phyloP scores from a whole-genome alignment of 1,140 invertebrate species.

The Stenopsyche tienmushanensis region DNA sequence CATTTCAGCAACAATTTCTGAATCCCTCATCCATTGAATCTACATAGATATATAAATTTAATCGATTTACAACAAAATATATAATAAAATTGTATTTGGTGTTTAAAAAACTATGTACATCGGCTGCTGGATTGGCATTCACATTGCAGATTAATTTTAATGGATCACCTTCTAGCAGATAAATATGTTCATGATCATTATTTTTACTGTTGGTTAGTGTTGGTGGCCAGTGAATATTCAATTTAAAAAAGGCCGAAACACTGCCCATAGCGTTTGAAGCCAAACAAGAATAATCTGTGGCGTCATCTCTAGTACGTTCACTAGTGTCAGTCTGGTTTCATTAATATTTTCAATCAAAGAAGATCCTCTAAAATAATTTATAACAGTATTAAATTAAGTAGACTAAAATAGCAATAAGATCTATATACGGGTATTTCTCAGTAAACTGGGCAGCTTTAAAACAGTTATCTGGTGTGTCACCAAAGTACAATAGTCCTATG shows the following conservation, averaged over 20 bases:
- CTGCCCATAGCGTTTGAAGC: conserved; percentile 45
- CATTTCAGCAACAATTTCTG: conserved; percentile 45
- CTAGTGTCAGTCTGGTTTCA: conserved; percentile 36
- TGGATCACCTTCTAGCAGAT: conserved; percentile 44
- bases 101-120: conserved; percentile 42
- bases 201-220: conserved; percentile 14
- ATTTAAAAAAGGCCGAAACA: conserved; percentile 39
- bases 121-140: conserved; percentile 48
- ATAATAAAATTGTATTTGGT: conserved; percentile 2
- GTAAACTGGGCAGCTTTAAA: too few relatives aligned
- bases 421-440: too few relatives aligned
- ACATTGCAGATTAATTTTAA: conserved; percentile 47
- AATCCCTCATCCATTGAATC: conserved; percentile 43
- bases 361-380: background rate
- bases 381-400: background rate
- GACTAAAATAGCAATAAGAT: too few relatives aligned
- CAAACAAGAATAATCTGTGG: conserved; percentile 47
- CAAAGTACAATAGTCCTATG: too few relatives aligned
- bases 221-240: conserved; percentile 49
- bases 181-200: conserved; percentile 10
- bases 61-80: background rate
- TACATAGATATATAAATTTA: conserved; percentile 24
- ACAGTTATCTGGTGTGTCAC: too few relatives aligned
- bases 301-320: conserved; percentile 46
- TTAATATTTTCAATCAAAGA: background rate